These are phyloP conservation scores for Parazoanthus darwini DNA, from an alignment of 92 coral and sea anemone species.

Conservation along the genomic window DNA sequence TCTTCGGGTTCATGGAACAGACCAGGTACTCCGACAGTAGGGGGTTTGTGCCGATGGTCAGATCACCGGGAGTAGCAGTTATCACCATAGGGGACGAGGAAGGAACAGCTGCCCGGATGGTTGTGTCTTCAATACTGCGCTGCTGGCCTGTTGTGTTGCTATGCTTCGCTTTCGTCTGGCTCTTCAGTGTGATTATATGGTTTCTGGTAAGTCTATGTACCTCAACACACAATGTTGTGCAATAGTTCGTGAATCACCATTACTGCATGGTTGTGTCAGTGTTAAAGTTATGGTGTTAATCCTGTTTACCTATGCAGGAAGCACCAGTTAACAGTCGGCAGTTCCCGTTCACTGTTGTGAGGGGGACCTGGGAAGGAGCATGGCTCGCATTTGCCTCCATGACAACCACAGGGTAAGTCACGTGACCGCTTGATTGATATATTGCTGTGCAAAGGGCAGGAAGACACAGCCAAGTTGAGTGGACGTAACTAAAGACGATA, in stretches of 20 bases:
- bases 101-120: conserved; percentile 40
- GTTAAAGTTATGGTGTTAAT: conserved; percentile 6
- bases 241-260: not conserved
- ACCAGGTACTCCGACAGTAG: conserved; percentile 45
- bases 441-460: not conserved
- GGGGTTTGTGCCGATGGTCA: conserved; percentile 61
- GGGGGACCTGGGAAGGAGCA: conserved; percentile 90
- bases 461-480: too few species aligned
- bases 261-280: not conserved
- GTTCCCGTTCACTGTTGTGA: conserved; percentile 76
- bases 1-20: conserved; percentile 53
- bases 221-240: not conserved
- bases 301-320: conserved; percentile 56
- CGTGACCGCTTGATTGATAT: not conserved
- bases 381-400: conserved; percentile 97
- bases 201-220: conserved; percentile 42
- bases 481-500: too few species aligned
- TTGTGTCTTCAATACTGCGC: conserved; percentile 26
- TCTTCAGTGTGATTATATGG: conserved; percentile 45
- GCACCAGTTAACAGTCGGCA: conserved; percentile 69
- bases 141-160: conserved; percentile 47
- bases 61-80: conserved; percentile 62
- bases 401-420: conserved; percentile 93
- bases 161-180: conserved; percentile 26
- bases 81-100: conserved; percentile 47